These are phyloP conservation scores for Ichneumoninae sp. DNA, from an alignment of 2,888 invertebrate genomes.

Conservation along the genomic window DNA sequence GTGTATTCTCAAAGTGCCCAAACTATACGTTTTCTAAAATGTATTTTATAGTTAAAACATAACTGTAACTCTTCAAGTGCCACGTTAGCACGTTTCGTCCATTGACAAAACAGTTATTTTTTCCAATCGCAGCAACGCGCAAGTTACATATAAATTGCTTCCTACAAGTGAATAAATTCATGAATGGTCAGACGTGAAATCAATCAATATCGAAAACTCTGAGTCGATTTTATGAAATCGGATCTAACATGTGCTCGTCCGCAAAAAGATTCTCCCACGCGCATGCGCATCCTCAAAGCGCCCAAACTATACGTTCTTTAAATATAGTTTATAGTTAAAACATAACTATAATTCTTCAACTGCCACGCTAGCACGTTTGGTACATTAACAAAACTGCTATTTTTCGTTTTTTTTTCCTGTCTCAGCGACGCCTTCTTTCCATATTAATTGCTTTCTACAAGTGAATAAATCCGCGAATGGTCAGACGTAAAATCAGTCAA, in stretches of 20 bases:
- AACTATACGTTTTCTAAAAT: no score
- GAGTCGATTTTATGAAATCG: constrained; percentile 7
- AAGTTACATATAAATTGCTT: neutral
- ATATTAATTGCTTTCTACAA: neutral
- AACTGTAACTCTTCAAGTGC: no score
- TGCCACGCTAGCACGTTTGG: no score
- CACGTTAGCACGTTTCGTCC: no score
- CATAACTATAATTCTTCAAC: no score
- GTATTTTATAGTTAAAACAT: no score
- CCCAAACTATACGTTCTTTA: neutral
- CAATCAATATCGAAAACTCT: neutral
- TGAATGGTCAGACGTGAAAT: neutral
- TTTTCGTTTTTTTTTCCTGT: neutral
- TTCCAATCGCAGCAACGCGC: neutral
- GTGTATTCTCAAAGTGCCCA: constrained; percentile 52
- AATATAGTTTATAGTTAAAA: no score
- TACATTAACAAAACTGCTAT: no score
- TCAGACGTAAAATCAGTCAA: neutral
- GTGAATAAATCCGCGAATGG: neutral
- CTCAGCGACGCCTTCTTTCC: neutral
- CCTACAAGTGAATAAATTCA: neutral
- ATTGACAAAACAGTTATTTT: neutral
- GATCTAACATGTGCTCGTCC: neutral
- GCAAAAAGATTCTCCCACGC: constrained; percentile 53
- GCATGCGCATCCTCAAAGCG: constrained; percentile 56